Base-by-base conservation (phyloP, 2,113 vertebrate species). In the Tauraco erythrolophus region DNA sequence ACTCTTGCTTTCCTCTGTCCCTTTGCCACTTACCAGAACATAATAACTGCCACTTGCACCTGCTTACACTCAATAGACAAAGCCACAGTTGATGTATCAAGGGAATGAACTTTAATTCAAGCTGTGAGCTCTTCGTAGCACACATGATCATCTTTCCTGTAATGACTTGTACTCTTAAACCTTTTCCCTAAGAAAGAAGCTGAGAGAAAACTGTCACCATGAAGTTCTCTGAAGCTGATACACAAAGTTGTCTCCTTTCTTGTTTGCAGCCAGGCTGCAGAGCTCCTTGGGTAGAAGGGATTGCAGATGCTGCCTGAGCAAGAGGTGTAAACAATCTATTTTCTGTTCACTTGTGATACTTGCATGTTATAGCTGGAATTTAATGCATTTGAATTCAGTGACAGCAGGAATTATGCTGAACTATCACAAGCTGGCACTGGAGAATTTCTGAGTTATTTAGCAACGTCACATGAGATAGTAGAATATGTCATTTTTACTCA, bases 401-500 rank as follows among this genome's bases (percentile, higher is more conserved):
- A 68, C 84, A 82, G 77, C 65, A 72, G 74, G 31, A 82, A 87
- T 92, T 87, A 18, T 35, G 65, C 80, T 76, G 57, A 96, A 35
- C 54, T 66, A 46, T 86, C 68, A 48, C 48, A 76, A 39, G 35
- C 57, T 79, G 41, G 33, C 57, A 68, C 69, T 79, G 57, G 89
- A 72, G 57, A 65, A 68, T 76, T 89, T 78, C 87, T 92, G 69
- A 66, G 69, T 82, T 79, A 90, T 89, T 92, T 91, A 60, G 80
- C 22, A 60, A 28, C 93, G 92, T 89, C 94, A 82, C 31, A 31
- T 1, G 45, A 68, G 58, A 86, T 48, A 82, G 89, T 2, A 95
- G 61, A 88, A 94, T 93, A 84, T 72, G 92, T 61, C 61, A 72
- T 89, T 87, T 96, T 84, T 53, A 43, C 74, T 82, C 64, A 71